These are phyloP conservation scores for Hyperopisus bebe DNA, from an alignment of 2,113 vertebrate genomes.

Conservation along the genomic window DNA sequence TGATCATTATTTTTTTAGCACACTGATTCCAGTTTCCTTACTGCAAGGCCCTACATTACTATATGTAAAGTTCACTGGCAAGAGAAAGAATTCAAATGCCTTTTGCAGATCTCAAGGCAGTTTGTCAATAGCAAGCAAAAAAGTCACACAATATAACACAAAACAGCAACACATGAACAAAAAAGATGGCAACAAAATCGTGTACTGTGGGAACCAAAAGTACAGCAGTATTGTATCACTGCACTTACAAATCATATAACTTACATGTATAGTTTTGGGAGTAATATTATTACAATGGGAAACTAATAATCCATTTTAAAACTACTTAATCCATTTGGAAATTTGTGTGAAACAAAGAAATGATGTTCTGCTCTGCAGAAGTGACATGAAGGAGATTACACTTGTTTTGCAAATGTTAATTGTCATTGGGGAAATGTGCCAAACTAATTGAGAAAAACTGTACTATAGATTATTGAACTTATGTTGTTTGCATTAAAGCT, in stretches of 20 bases:
- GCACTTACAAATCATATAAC: not conserved
- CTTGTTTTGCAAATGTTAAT: not conserved
- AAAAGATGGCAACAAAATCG: not conserved
- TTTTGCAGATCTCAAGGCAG: not conserved
- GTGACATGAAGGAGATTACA: not conserved
- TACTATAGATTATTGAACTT: no score
- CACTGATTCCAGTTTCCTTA: not conserved
- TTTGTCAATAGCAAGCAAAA: not conserved
- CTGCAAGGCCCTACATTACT: not conserved
- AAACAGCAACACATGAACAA: not conserved
- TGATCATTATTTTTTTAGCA: not conserved
- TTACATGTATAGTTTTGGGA: not conserved
- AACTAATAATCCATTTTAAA: not conserved
- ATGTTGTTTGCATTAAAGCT: no score
- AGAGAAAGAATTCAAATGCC: not conserved
- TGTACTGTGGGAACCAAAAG: not conserved
- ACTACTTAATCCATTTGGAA: not conserved
- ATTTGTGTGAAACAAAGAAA: not conserved
- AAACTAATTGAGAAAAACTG: not conserved
- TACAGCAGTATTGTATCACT: not conserved
- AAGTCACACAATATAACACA: not conserved
- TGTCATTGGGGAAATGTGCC: not conserved
- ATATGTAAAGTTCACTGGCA: not conserved
- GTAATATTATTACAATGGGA: not conserved
- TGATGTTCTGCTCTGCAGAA: not conserved